These are phyloP conservation scores for Apamea sordens DNA, from an alignment of 2,888 invertebrate species.

Conservation along the genomic window DNA sequence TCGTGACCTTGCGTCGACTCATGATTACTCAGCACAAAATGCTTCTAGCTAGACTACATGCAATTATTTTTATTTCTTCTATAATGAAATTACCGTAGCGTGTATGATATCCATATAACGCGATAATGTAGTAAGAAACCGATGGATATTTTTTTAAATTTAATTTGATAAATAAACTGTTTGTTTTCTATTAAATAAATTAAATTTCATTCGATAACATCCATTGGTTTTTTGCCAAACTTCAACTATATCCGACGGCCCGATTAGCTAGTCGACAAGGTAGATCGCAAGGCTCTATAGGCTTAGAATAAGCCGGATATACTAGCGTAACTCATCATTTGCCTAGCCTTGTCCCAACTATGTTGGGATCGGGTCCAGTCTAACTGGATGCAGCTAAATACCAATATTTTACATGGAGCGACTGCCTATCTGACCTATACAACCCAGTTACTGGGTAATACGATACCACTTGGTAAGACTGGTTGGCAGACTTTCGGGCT, in stretches of 20 bases:
- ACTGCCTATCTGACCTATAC: background rate
- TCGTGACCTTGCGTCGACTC: constrained; percentile 33
- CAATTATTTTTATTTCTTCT: constrained; percentile 1
- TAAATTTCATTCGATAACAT: too few relatives aligned
- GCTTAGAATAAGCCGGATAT: background rate
- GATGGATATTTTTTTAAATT: too few relatives aligned
- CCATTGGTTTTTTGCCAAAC: too few relatives aligned
- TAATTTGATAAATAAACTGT: too few relatives aligned
- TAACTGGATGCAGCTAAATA: background rate
- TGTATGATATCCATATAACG: background rate
- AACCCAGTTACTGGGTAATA: background rate
- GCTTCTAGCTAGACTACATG: background rate
- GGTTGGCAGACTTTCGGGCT: background rate
- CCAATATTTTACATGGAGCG: background rate
- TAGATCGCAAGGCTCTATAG: background rate
- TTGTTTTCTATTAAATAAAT: too few relatives aligned
- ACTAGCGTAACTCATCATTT: background rate
- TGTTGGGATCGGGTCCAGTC: background rate
- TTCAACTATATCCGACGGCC: too few relatives aligned
- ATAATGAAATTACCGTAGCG: background rate
- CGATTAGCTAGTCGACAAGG: background rate
- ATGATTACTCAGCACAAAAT: constrained; percentile 36
- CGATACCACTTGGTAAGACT: background rate
- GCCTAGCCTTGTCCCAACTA: background rate
- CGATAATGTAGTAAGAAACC: background rate